A percentile compares a stretch with the other conserved stretches of the same genome.
Evolutionary conservation across 2,113 vertebrate species (phyloP).

Genomic region (Stictonetta naevosa): DNA sequence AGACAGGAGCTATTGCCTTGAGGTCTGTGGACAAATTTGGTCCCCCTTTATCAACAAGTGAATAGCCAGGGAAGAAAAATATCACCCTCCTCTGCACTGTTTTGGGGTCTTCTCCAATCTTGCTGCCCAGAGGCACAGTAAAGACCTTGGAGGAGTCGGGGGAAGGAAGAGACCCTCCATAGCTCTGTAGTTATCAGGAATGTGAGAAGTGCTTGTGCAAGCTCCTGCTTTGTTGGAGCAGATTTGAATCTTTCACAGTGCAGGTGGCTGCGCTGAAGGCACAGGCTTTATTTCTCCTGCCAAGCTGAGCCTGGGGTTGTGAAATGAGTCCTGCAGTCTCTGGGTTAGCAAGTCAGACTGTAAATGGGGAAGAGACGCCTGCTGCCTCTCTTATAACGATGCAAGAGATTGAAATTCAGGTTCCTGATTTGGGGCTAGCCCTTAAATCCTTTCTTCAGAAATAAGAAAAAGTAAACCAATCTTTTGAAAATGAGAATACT

Average conservation of each 20-base stretch:
- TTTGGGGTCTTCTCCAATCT: background rate
- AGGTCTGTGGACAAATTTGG: background rate
- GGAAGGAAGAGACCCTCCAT: background rate
- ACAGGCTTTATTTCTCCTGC: background rate
- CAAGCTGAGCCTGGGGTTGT: background rate
- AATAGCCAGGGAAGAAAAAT: background rate
- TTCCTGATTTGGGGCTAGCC: background rate
- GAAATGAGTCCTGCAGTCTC: background rate
- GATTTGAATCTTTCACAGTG: background rate
- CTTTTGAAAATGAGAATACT: background rate
- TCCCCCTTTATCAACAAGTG: background rate
- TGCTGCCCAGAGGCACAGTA: background rate
- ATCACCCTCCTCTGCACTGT: background rate
- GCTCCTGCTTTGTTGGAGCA: background rate
- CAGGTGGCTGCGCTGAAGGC: background rate
- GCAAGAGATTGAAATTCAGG: background rate
- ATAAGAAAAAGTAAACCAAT: background rate
- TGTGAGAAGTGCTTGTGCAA: background rate
- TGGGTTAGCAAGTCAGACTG: background rate
- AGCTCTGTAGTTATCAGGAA: background rate
- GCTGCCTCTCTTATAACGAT: background rate
- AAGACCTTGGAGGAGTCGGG: accelerated
- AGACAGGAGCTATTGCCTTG: background rate
- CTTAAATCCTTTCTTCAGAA: background rate
- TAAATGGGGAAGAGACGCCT: background rate